Evolutionary conservation across 2,888 invertebrate species (phyloP).

Genomic region (Neria commutata): DNA sequence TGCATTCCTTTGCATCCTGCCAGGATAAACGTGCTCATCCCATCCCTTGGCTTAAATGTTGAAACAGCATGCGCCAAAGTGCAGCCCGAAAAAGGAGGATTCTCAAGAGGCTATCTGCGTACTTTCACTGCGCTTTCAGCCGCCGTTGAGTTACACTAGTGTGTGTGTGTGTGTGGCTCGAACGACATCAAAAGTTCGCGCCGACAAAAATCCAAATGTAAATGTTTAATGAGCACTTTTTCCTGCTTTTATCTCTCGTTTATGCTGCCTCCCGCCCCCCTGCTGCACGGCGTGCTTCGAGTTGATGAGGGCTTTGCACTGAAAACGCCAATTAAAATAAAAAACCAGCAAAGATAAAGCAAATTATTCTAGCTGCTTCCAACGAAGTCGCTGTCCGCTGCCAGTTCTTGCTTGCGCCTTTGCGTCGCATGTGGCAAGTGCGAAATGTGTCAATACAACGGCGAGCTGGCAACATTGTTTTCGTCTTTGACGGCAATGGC

Average conservation of each 20-base stretch:
- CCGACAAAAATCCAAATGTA: slow-evolving; percentile 51
- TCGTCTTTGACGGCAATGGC: slow-evolving; percentile 36
- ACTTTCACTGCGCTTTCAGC: slow-evolving; percentile 18
- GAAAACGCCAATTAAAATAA: slow-evolving; percentile 51
- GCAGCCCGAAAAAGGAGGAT: slow-evolving; percentile 50
- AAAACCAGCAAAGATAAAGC: too few relatives aligned
- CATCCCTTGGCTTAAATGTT: slow-evolving; percentile 4
- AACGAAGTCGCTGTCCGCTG: slow-evolving; percentile 1
- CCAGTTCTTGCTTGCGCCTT: slow-evolving; percentile 30
- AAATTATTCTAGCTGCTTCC: too few relatives aligned
- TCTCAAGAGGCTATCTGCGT: slow-evolving; percentile 52
- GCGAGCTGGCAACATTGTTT: slow-evolving; percentile 44
- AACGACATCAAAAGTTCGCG: slow-evolving; percentile 54
- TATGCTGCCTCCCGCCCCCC: slow-evolving; percentile 13
- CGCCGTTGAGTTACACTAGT: neutral
- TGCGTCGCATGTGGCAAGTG: slow-evolving; percentile 49
- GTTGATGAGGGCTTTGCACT: slow-evolving; percentile 27
- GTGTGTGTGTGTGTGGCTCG: slow-evolving; percentile 17
- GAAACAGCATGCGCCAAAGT: slow-evolving; percentile 46
- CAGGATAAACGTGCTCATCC: slow-evolving; percentile 3
- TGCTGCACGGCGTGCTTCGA: slow-evolving; percentile 25
- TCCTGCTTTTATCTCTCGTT: neutral
- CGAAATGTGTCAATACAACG: slow-evolving; percentile 29
- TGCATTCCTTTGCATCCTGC: slow-evolving; percentile 14
- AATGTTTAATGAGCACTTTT: slow-evolving; percentile 49